Conservation (phyloP, 2,797 vertebrate genomes). For the Clarias fuscus region DNA sequence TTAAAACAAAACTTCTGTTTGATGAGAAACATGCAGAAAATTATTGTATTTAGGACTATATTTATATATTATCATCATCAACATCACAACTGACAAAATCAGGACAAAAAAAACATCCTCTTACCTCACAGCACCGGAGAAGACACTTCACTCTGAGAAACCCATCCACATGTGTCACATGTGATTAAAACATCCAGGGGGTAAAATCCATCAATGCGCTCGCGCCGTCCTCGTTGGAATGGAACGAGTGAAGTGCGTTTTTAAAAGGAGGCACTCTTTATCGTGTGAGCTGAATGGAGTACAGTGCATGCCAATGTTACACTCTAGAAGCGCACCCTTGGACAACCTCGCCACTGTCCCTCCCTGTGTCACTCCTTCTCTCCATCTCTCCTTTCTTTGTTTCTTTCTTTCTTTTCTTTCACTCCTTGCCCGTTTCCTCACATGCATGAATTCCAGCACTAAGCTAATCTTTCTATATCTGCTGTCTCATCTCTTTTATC, state of each 20-base stretch:
- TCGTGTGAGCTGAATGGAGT: constrained; percentile 28
- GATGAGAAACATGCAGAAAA: not conserved
- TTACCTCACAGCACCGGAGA: constrained; percentile 64
- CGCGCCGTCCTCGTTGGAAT: not conserved
- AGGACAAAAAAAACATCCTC: constrained; percentile 34
- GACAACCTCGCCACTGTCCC: constrained; percentile 20
- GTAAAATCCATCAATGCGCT: constrained; percentile 18
- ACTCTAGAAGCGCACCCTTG: constrained; percentile 56
- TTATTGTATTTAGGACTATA: not conserved
- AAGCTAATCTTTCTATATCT: constrained; percentile 60
- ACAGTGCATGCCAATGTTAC: constrained; percentile 57
- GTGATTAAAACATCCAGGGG: constrained; percentile 23
- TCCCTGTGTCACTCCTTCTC: constrained; percentile 3
- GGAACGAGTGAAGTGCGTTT: not conserved
- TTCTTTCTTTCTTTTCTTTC: constrained; percentile 33
- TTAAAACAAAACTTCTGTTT: constrained; percentile 4
- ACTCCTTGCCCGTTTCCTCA: constrained; percentile 51
- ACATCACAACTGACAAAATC: not conserved
- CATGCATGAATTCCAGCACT: constrained; percentile 58
- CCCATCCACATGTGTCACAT: constrained; percentile 38
- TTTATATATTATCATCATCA: not conserved
- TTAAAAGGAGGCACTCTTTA: constrained; percentile 24
- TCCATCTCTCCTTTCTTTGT: constrained; percentile 10
- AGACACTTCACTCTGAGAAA: not conserved
- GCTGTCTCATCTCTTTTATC: constrained; percentile 30